Base-by-base conservation (phyloP, 2,888 invertebrate genomes). In the Caenorhabditis imperialis region DNA sequence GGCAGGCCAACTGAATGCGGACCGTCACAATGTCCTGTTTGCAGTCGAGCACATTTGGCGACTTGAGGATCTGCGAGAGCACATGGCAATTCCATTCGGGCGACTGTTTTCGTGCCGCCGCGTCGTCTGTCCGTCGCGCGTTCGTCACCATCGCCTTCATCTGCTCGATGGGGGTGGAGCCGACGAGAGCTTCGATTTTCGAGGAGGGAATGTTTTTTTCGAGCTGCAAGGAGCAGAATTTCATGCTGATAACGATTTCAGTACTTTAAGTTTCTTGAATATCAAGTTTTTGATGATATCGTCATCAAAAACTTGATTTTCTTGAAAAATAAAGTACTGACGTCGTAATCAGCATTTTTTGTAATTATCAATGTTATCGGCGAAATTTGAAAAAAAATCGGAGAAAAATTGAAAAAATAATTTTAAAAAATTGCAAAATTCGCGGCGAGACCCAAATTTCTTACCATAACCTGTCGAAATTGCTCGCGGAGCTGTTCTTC, bases 21-120 rank as follows among this genome's bases (percentile, higher is more conserved):
- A 75, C 40, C 0, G 63, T 71, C 1, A 71, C 63, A 20, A 75
- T 48, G 22, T 75, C 70, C 40, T 65, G 27, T 20, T 75, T 75
- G 33, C 63, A 75, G 3, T 70, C 70, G 20, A 71, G 22, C 6
- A 71, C 23, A 44, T 75, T 75, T 14, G 45, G 20, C 1, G 51
- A n/a, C 33, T 54, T 57, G 8, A 71, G n/a, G 42, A 75, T 71
- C 7, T 50, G 27, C 14, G 44, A 27, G 12, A 75, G 22, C 2
- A 45, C 47, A 6, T 38, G 30, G 20, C 65, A 12, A 33, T 57
- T 48, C 44, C 22, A 30, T 38, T 70, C 70, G 1, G 75, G 62
- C 2, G 69, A 55, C 40, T 58, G 62, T 40, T 54, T 54, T n/a
- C 37, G 50, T 2, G 63, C 63, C 10, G 67, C 69, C 5, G 42